phyloP scores from a whole-genome alignment of 2,113 vertebrate species.

The Rhynchopsitta pachyrhyncha region DNA sequence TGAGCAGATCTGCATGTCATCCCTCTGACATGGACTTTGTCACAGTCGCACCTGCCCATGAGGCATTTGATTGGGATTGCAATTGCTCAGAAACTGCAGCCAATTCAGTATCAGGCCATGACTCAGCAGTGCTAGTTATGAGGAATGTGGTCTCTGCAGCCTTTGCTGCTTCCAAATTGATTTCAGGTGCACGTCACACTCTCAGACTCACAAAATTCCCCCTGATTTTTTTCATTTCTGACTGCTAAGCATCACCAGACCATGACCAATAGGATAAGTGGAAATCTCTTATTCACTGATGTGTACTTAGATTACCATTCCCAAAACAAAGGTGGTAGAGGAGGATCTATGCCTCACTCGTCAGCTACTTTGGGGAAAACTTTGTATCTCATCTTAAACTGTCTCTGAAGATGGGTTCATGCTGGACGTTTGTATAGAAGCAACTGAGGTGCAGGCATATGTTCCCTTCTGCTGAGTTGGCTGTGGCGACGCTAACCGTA shows the following conservation, averaged over 20 bases:
- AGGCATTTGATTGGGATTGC: neutral
- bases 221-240: neutral
- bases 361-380: neutral
- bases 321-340: neutral
- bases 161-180: conserved; percentile 18
- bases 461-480: conserved; percentile 61
- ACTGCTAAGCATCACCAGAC: neutral
- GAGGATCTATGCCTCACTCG: neutral
- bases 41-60: neutral
- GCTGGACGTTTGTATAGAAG: conserved; percentile 34
- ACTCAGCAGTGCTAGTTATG: conserved; percentile 10
- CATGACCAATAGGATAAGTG: neutral
- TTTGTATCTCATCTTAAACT: neutral
- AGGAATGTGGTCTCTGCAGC: conserved; percentile 18
- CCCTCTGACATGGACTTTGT: neutral
- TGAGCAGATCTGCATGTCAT: neutral
- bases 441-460: conserved; percentile 45
- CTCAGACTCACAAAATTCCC: neutral
- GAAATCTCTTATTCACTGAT: neutral
- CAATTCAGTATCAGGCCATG: neutral
- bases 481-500: neutral
- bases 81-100: neutral
- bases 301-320: neutral
- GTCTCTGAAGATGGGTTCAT: neutral
- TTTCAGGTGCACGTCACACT: conserved; percentile 20